Conservation (phyloP, 2,888 invertebrate species). For the Thalpophila matura region DNA sequence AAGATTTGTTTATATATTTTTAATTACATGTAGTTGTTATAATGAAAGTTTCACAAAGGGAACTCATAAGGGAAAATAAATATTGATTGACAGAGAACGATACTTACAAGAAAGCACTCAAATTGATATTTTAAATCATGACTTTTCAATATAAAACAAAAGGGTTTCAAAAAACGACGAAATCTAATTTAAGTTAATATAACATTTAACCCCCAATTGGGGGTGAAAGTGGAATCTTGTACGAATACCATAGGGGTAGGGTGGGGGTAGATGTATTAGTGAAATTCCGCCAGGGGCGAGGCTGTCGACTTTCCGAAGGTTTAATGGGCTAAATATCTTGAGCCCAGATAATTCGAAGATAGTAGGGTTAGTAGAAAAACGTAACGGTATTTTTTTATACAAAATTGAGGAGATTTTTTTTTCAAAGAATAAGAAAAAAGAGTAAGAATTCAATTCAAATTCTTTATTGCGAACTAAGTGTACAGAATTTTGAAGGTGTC, state of each 20-base stretch:
- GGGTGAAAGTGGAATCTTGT: constrained; percentile 62
- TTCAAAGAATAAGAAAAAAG: too few relatives aligned
- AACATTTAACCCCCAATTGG: constrained; percentile 70
- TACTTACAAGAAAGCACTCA: too few relatives aligned
- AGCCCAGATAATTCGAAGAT: constrained; percentile 83
- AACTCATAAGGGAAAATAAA: too few relatives aligned
- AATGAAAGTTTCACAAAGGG: too few relatives aligned
- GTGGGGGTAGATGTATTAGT: constrained; percentile 77
- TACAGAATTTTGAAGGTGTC: too few relatives aligned
- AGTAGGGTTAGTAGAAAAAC: constrained; percentile 69
- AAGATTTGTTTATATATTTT: too few relatives aligned
- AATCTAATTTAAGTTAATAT: constrained; percentile 68
- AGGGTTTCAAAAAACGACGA: constrained; percentile 27
- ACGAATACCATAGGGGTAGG: constrained; percentile 54
- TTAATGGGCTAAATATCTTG: constrained; percentile 90
- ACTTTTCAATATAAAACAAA: background rate
- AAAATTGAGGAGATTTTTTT: too few relatives aligned
- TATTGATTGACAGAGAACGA: too few relatives aligned
- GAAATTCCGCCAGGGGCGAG: constrained; percentile 74
- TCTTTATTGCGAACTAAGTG: too few relatives aligned
- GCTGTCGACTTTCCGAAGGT: constrained; percentile 81
- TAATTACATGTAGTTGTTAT: too few relatives aligned
- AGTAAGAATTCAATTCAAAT: too few relatives aligned
- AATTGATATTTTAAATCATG: background rate
- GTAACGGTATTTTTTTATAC: background rate